Percentiles rank a stretch among this genome's conserved stretches.
Conservation (phyloP, 2,797 vertebrate species). For the Cyclopterus lumpus region DNA sequence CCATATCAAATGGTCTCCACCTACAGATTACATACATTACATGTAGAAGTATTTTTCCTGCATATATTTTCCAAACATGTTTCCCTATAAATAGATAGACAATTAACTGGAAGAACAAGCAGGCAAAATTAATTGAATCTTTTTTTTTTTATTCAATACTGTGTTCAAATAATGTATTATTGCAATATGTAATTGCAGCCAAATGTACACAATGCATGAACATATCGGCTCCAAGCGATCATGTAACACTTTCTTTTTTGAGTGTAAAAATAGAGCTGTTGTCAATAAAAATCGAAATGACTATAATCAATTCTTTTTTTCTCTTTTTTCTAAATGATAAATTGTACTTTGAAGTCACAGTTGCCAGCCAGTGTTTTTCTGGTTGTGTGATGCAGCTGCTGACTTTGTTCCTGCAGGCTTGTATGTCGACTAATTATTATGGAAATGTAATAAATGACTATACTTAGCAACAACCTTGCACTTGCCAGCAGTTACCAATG, state of each 20-base stretch:
- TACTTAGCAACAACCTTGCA: constrained; percentile 22
- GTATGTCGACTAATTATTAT: constrained; percentile 45
- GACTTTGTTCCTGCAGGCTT: constrained; percentile 39
- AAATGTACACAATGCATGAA: background rate
- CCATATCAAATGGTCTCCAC: background rate
- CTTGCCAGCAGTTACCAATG: constrained; percentile 14
- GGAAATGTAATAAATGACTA: constrained; percentile 57
- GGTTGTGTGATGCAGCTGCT: constrained; percentile 45
- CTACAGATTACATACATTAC: background rate
- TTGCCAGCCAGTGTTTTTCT: constrained; percentile 22
- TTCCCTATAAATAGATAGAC: background rate
- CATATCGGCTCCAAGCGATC: background rate
- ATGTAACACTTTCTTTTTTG: background rate
- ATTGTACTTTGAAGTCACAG: constrained; percentile 20
- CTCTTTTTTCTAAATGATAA: constrained; percentile 12
- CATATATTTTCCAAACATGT: background rate
- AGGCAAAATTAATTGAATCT: background rate
- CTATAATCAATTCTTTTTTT: background rate
- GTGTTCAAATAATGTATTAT: background rate
- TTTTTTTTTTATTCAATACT: background rate
- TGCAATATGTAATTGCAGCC: background rate
- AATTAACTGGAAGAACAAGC: background rate
- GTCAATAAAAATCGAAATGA: constrained; percentile 9
- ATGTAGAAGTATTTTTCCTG: background rate
- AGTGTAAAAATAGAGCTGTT: background rate